Base-by-base conservation (phyloP, 1,140 invertebrate genomes). In the Caligus rogercresseyi region DNA sequence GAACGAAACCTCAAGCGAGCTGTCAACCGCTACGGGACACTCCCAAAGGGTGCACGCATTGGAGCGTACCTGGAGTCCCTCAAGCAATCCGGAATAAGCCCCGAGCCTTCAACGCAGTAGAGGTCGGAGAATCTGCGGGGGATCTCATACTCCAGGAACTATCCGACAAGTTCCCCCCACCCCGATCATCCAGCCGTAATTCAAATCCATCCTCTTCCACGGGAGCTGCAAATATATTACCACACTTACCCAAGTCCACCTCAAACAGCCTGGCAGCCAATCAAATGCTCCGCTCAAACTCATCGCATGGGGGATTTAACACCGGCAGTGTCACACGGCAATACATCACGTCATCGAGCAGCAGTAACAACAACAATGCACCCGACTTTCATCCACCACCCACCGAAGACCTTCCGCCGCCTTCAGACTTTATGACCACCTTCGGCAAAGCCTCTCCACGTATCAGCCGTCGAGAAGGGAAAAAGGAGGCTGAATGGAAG, bases 1-100 rank as follows among this genome's bases (percentile, higher is more conserved):
- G 90, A 94, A 66, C 88, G 94, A 74, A 96, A 96, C 78, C 90
- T 97, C 60, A 88, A 92, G 70, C 82, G 89, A 67, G 90, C 90
- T 3, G 94, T 95, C 61, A 94, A 90, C 74, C 80, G 89, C n/a
- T 97, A 95, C 72, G 93, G 93, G 3, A 97, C 94, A 13, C 71
- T 92, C 64, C 93, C 93, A 0, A 98, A 97, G 75, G 89, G 87
- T 54, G 88, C 89, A 14, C 79, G 92, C 25, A 96, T 96, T 67
- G 91, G 91, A 13, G 91, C 91, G 0, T 98, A 92, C 73, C 74
- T 98, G 15, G 91, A 95, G 70, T 95, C 90, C 0, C 73, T 96
- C 64, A 78, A 86, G 26, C 84, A 87, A 67, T 85, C 81, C 69
- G 83, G 83, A n/a, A 76, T 61, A 79, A 80, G 43, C 31, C 67